A percentile compares a stretch with the other conserved stretches of the same genome.
phyloP scores from a whole-genome alignment of 2,113 vertebrate genomes.

The Cryptomyrus ogoouensis region DNA sequence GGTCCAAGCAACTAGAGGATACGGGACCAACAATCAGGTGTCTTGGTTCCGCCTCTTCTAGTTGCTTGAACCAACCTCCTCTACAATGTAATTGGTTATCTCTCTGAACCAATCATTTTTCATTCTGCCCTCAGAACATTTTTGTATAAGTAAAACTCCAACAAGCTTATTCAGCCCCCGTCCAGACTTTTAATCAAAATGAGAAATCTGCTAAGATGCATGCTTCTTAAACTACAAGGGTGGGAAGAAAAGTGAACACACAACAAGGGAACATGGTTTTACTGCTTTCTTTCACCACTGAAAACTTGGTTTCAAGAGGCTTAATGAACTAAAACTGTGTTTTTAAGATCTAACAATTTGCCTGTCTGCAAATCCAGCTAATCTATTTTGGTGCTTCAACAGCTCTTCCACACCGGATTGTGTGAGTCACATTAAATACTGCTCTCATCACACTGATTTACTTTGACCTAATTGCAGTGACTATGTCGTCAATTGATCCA shows the following conservation, averaged over 20 bases:
- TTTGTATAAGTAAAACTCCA: not conserved
- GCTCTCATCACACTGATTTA: not conserved
- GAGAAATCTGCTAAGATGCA: not conserved
- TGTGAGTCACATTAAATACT: not conserved
- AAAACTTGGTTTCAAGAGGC: not conserved
- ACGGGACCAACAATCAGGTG: not conserved
- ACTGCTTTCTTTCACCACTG: not conserved
- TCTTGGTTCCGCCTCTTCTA: not conserved
- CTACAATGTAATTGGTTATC: not conserved
- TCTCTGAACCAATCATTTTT: not conserved
- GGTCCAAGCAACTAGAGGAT: not conserved
- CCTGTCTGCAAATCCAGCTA: constrained; percentile 2
- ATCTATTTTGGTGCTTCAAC: not conserved
- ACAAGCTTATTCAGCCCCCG: not conserved
- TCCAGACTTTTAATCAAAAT: not conserved
- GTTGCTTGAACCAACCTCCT: not conserved
- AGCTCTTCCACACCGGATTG: not conserved
- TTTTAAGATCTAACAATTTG: not conserved
- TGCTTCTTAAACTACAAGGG: not conserved
- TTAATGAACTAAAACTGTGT: constrained; percentile 16
- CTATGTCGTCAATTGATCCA: not conserved
- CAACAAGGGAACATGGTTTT: not conserved
- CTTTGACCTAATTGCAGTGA: not conserved
- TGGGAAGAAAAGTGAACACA: not conserved
- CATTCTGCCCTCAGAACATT: not conserved